Conservation (phyloP, 2,888 invertebrate genomes). For the Artemia sp. region DNA sequence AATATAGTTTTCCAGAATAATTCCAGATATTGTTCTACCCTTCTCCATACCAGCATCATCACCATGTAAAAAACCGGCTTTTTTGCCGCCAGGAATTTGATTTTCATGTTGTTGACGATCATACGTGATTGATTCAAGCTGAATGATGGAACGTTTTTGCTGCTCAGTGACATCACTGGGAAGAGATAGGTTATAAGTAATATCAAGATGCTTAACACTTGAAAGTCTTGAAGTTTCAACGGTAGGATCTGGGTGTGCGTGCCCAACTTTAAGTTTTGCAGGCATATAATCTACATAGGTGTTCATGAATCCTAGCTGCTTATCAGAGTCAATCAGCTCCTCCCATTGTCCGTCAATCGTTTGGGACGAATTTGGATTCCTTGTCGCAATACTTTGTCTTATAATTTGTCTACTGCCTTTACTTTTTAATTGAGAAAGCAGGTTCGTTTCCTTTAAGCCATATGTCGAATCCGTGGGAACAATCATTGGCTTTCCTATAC, state of each 20-base stretch:
- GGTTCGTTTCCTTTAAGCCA: too few relatives aligned
- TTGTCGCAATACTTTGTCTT: too few relatives aligned
- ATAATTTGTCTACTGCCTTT: too few relatives aligned
- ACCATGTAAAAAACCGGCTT: slow-evolving; percentile 82
- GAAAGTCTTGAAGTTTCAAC: slow-evolving; percentile 96
- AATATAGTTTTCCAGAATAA: slow-evolving; percentile 83
- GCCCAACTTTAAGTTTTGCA: slow-evolving; percentile 75
- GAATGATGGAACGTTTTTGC: slow-evolving; percentile 53
- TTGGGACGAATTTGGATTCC: too few relatives aligned
- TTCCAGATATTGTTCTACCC: slow-evolving; percentile 40
- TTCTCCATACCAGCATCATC: slow-evolving; percentile 40
- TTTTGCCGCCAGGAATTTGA: slow-evolving; percentile 12
- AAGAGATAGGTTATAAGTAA: slow-evolving; percentile 52
- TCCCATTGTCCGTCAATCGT: too few relatives aligned
- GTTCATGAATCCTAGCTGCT: slow-evolving; percentile 92
- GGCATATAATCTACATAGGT: slow-evolving; percentile 98
- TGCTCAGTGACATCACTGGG: slow-evolving; percentile 62
- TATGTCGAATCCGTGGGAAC: too few relatives aligned
- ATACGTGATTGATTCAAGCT: slow-evolving; percentile 92
- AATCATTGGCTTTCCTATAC: too few relatives aligned
- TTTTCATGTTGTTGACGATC: slow-evolving; percentile 80
- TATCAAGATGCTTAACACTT: slow-evolving; percentile 83
- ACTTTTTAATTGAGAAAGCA: too few relatives aligned
- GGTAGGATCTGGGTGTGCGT: slow-evolving; percentile 93
- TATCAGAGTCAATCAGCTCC: slow-evolving; percentile 38